These are phyloP conservation scores for Montipora efflorescens DNA, from an alignment of 64 coral and sea anemone species.

Conservation along the genomic window DNA sequence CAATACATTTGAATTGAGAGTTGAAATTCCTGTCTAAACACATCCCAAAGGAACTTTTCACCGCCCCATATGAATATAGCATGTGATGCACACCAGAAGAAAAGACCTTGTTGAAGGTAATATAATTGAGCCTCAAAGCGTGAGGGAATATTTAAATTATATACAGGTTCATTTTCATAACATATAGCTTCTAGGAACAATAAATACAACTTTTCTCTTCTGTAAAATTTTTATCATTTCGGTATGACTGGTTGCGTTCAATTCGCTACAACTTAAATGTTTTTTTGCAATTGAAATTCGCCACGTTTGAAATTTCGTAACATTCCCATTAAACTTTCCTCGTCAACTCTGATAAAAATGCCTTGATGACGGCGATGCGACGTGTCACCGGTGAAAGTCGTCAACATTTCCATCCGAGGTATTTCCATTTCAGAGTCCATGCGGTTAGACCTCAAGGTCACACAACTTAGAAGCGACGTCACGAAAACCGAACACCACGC, in stretches of 20 bases:
- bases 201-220: constrained; percentile 51
- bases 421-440: not conserved
- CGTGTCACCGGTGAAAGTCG: not conserved
- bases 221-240: constrained; percentile 11
- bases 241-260: not conserved
- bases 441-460: too few species aligned
- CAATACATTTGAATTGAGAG: constrained; percentile 20
- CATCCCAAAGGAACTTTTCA: not conserved
- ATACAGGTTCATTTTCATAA: constrained; percentile 16
- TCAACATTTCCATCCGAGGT: not conserved
- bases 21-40: not conserved
- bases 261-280: not conserved
- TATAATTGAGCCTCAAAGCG: not conserved
- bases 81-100: not conserved
- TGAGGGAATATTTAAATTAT: constrained; percentile 29
- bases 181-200: constrained; percentile 48
- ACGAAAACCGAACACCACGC: too few species aligned
- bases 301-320: not conserved
- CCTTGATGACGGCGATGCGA: not conserved
- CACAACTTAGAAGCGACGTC: not conserved
- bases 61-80: not conserved
- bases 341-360: too few species aligned
- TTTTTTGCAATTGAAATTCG: not conserved
- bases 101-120: not conserved
- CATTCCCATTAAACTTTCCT: not conserved